phyloP scores from a whole-genome alignment of 2,797 vertebrate species.

The Psittacula derbiana region DNA sequence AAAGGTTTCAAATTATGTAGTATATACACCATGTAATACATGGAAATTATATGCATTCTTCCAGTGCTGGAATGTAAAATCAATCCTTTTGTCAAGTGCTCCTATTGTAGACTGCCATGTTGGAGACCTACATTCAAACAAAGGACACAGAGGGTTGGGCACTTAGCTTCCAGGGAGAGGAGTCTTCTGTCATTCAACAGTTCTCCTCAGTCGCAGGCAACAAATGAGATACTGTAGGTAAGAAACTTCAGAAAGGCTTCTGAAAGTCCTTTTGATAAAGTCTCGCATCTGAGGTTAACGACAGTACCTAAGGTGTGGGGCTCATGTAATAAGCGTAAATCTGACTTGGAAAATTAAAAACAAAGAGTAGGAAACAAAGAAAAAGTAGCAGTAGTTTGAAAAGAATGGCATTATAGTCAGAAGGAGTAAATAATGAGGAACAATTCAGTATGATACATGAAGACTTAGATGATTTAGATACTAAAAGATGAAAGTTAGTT shows the following conservation, averaged over 20 bases:
- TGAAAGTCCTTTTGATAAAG: constrained; percentile 54
- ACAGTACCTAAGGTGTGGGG: constrained; percentile 60
- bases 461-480: constrained; percentile 66
- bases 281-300: constrained; percentile 48
- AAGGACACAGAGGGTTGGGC: constrained; percentile 22
- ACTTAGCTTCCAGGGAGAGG: constrained; percentile 55
- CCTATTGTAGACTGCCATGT: constrained; percentile 60
- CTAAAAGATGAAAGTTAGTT: constrained; percentile 76
- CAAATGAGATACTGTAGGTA: not conserved
- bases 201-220: not conserved
- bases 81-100: constrained; percentile 59
- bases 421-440: constrained; percentile 72
- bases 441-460: constrained; percentile 37
- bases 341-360: constrained; percentile 72
- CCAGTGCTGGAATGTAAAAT: constrained; percentile 47
- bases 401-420: constrained; percentile 57
- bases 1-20: constrained; percentile 23
- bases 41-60: constrained; percentile 67
- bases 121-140: constrained; percentile 61
- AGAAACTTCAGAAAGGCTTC: constrained; percentile 20
- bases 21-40: constrained; percentile 40
- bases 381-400: constrained; percentile 62
- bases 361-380: constrained; percentile 57
- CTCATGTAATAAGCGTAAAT: constrained; percentile 58
- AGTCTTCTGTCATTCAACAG: constrained; percentile 5